phyloP scores from a whole-genome alignment of 2,888 invertebrate species.

The Lampropteryx suffumata region DNA sequence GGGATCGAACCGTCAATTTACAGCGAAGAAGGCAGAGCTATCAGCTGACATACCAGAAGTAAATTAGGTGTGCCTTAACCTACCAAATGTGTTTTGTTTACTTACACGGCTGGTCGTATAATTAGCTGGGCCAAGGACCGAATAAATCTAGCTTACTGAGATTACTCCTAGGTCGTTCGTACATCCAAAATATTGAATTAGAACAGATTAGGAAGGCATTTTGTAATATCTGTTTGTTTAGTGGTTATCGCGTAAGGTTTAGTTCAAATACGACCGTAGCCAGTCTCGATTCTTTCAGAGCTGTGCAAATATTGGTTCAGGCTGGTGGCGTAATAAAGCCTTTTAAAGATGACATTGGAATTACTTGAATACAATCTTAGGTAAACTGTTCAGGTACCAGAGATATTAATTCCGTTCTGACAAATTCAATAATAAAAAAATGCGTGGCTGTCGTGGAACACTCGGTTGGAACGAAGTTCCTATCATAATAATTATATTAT shows the following conservation, averaged over 20 bases:
- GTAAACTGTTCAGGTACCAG: too few species aligned
- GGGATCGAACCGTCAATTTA: too few species aligned
- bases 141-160: slow-evolving; percentile 8
- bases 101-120: not conserved
- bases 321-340: slow-evolving; percentile 53
- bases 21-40: too few species aligned
- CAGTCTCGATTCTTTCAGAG: slow-evolving; percentile 46
- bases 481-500: too few species aligned
- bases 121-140: slow-evolving; percentile 17
- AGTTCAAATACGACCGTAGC: slow-evolving; percentile 39
- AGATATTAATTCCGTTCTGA: too few species aligned
- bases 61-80: too few species aligned
- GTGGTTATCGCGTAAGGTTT: slow-evolving; percentile 32
- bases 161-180: slow-evolving; percentile 13
- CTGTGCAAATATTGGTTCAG: slow-evolving; percentile 49
- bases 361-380: not conserved
- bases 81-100: too few species aligned
- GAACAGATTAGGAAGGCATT: slow-evolving; percentile 16
- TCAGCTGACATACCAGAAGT: too few species aligned
- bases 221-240: slow-evolving; percentile 25
- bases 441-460: too few species aligned
- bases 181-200: slow-evolving; percentile 20
- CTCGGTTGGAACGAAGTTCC: too few species aligned
- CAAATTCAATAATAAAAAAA: too few species aligned
- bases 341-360: slow-evolving; percentile 61